Conservation (phyloP, 2,113 vertebrate genomes). For the Gymnobelideus leadbeateri region DNA sequence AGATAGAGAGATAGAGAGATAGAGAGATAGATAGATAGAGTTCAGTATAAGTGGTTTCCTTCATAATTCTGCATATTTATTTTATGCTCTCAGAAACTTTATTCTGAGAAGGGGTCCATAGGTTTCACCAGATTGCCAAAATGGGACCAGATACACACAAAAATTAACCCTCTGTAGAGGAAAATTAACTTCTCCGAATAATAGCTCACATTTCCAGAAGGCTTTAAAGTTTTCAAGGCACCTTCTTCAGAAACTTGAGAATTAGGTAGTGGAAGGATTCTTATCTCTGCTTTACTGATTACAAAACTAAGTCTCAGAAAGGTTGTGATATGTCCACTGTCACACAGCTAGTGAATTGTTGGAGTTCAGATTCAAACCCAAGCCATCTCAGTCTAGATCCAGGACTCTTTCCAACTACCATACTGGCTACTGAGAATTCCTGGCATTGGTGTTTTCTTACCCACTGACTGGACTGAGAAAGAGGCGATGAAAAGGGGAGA, state of each 20-base stretch:
- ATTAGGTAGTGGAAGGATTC: background rate
- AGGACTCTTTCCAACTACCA: background rate
- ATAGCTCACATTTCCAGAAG: background rate
- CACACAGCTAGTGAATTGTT: background rate
- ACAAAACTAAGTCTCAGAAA: background rate
- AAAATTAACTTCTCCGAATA: background rate
- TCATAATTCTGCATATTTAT: background rate
- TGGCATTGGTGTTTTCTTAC: background rate
- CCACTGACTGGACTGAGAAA: conserved; percentile 1
- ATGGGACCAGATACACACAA: background rate
- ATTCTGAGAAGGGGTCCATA: background rate
- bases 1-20: background rate
- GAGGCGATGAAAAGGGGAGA: conserved; percentile 75
- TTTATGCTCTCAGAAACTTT: background rate
- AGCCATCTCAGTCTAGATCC: background rate
- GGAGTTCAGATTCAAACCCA: background rate
- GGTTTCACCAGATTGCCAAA: background rate
- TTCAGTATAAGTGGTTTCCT: background rate
- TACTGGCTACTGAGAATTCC: background rate
- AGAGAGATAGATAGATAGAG: background rate
- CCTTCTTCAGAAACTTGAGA: background rate
- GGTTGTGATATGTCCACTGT: background rate
- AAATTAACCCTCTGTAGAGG: background rate
- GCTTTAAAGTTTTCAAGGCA: background rate
- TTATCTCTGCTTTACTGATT: background rate